These are phyloP conservation scores for Sitophilus oryzae DNA, from an alignment of 1,140 invertebrate genomes.

Conservation along the genomic window DNA sequence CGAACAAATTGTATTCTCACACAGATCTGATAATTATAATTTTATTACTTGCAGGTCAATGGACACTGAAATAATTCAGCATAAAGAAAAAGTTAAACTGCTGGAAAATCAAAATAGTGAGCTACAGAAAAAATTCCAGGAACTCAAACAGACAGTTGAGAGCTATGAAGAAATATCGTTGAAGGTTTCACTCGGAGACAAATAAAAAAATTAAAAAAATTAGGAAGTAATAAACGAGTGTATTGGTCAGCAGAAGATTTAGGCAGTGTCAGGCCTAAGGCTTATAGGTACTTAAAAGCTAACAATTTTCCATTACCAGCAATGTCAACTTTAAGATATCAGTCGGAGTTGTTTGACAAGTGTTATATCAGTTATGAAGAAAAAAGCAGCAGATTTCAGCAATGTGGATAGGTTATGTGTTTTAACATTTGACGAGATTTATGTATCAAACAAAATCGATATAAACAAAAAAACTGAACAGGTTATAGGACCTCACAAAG, in stretches of 20 bases:
- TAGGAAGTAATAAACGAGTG: background rate
- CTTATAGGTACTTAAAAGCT: constrained; percentile 20
- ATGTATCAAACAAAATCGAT: constrained; percentile 17
- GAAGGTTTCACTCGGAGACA: constrained; percentile 1
- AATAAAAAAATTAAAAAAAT: constrained; percentile 2
- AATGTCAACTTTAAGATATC: constrained; percentile 18
- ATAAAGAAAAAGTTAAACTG: background rate
- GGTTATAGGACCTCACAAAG: constrained; percentile 13
- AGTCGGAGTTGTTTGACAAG: constrained; percentile 6
- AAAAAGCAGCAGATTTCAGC: constrained; percentile 11
- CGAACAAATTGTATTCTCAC: no score
- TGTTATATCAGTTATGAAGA: constrained; percentile 9
- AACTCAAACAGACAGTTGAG: constrained; percentile 1
- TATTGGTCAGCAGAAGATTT: constrained; percentile 16
- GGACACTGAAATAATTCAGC: background rate
- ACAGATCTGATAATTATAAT: no score
- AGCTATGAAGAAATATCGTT: constrained; percentile 1
- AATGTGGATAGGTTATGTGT: background rate
- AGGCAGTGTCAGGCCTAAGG: constrained; percentile 19
- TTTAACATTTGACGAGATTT: constrained; percentile 17
- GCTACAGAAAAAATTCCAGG: background rate
- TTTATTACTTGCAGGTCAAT: constrained; percentile 1
- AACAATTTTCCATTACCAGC: constrained; percentile 20
- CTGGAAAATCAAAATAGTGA: constrained; percentile 2
- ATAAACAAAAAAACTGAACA: constrained; percentile 15